phyloP scores from a whole-genome alignment of 2,113 vertebrate species.

The Osmerus mordax region DNA sequence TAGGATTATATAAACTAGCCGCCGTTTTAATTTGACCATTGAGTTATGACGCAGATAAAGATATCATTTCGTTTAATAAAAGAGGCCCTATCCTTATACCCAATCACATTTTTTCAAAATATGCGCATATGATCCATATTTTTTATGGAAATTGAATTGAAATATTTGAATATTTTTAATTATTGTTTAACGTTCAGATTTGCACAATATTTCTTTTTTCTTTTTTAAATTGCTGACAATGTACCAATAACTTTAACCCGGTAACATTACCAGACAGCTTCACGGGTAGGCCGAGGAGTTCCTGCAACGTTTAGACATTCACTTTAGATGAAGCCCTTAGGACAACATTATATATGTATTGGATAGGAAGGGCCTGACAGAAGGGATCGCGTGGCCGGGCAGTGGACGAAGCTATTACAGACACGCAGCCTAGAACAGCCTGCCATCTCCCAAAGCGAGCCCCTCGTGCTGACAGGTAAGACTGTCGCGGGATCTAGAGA shows the following conservation, averaged over 20 bases:
- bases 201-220: too few species aligned
- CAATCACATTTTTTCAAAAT: too few species aligned
- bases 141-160: not conserved
- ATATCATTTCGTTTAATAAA: too few species aligned
- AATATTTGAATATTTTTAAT: not conserved
- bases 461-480: slow-evolving; percentile 25
- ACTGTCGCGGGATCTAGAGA: too few species aligned
- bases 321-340: slow-evolving; percentile 65
- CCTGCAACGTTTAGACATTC: slow-evolving; percentile 22
- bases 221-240: slow-evolving; percentile 16
- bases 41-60: too few species aligned
- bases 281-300: too few species aligned
- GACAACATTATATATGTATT: slow-evolving; percentile 92
- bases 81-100: too few species aligned
- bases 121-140: not conserved
- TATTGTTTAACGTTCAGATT: not conserved
- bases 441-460: slow-evolving; percentile 44
- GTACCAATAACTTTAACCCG: too few species aligned
- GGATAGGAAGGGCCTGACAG: slow-evolving; percentile 69
- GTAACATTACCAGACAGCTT: too few species aligned
- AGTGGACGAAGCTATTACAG: slow-evolving; percentile 68
- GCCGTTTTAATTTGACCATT: not conserved
- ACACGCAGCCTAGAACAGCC: slow-evolving; percentile 51
- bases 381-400: slow-evolving; percentile 75
- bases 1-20: slow-evolving; percentile 36